Evolutionary conservation across 2,797 vertebrate species (phyloP).

Genomic region (Mastacembelus armatus): DNA sequence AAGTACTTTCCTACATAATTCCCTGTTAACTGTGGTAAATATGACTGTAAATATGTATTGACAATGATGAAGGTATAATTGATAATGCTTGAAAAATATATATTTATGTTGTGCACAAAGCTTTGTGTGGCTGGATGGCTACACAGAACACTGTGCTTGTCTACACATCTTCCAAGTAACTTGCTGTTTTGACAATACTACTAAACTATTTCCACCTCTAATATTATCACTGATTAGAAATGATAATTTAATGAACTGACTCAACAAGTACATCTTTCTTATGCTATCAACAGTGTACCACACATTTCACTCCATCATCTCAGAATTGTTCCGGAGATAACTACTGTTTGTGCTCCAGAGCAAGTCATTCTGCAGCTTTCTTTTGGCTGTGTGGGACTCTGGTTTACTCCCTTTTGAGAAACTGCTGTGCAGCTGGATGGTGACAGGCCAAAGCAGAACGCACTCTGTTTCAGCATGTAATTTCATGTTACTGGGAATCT

Average conservation of each 20-base stretch:
- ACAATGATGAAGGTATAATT: no score
- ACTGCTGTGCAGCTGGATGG: slow-evolving; percentile 73
- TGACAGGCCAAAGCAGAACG: slow-evolving; percentile 84
- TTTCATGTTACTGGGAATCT: slow-evolving; percentile 87
- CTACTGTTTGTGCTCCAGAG: slow-evolving; percentile 13
- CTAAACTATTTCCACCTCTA: background rate
- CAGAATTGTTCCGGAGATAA: slow-evolving; percentile 33
- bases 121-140: background rate
- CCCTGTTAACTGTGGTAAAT: no score
- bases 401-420: slow-evolving; percentile 75
- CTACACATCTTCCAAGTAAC: background rate
- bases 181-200: background rate
- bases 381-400: slow-evolving; percentile 51
- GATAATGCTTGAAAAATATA: no score
- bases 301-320: slow-evolving; percentile 20
- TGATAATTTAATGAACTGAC: slow-evolving; percentile 24
- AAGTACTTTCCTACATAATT: no score
- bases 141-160: background rate
- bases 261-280: background rate
- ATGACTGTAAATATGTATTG: no score
- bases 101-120: background rate
- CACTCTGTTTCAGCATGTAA: slow-evolving; percentile 84
- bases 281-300: slow-evolving; percentile 3
- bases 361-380: slow-evolving; percentile 52
- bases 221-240: slow-evolving; percentile 25